Conservation (phyloP, 2,888 invertebrate species). For the Noctua janthina region DNA sequence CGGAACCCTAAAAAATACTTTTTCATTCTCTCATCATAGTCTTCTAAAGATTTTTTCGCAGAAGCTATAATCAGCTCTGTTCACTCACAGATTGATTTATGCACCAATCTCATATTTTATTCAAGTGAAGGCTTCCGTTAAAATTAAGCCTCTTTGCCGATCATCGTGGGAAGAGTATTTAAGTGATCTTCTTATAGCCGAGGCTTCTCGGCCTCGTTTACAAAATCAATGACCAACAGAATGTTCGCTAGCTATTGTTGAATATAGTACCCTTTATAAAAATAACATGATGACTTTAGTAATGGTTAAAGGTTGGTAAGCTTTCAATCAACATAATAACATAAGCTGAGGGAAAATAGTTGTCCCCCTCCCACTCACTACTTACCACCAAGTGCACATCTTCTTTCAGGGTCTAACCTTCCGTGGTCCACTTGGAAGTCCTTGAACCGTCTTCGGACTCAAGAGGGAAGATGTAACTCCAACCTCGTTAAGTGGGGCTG, state of each 20-base stretch:
- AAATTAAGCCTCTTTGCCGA: constrained; percentile 31
- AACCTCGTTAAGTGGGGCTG: too few relatives aligned
- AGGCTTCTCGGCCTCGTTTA: constrained; percentile 32
- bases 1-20: too few relatives aligned
- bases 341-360: too few relatives aligned
- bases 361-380: too few relatives aligned
- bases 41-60: constrained; percentile 1
- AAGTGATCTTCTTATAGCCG: constrained; percentile 32
- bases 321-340: not conserved
- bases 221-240: constrained; percentile 12
- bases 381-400: too few relatives aligned
- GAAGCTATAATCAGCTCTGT: not conserved
- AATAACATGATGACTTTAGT: not conserved
- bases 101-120: constrained; percentile 43
- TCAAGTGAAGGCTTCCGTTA: constrained; percentile 21
- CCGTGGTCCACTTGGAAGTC: too few relatives aligned
- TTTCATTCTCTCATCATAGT: not conserved
- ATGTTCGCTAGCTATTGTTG: not conserved
- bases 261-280: not conserved
- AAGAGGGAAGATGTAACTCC: too few relatives aligned
- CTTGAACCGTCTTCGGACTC: too few relatives aligned
- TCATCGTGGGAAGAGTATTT: constrained; percentile 40
- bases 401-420: too few relatives aligned
- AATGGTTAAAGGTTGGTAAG: not conserved
- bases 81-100: constrained; percentile 4